Base-by-base conservation (phyloP, 2,888 invertebrate genomes). In the Julus scanicus region DNA sequence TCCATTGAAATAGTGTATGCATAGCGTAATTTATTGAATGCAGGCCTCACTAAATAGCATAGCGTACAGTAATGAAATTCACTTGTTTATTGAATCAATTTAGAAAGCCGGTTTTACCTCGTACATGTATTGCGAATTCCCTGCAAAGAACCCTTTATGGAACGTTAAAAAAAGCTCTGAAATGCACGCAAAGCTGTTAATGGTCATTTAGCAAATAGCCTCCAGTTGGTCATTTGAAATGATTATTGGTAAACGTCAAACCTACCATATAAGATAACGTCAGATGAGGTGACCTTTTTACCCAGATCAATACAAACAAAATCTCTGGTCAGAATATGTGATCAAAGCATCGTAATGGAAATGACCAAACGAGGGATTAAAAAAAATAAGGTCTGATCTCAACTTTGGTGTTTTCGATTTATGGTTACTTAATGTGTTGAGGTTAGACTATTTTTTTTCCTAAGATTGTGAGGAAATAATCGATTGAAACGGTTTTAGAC, bases 31-130 rank as follows among this genome's bases (percentile, higher is more conserved):
- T 15, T 71, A 71, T 71, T 2, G 80, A 80, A 80, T 15, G 37
- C 80, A 80, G 37, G 37, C 3, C 4, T 37, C 37, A 80, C 80
- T 37, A 80, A 80, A 80, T 39, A 80, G 80, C 37, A 39, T 15
- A 11, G 80, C 80, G 80, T 39, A 29, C 29, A 29, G 29, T 29
- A 37, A 37, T 80, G 37, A 80, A 39, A 80, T 80, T 80, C 80
- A 80, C 29, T 80, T 63, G 80, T 80, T 80, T 29, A 80, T 80
- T 39, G 80, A 80, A 37, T 80, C 80, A 80, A 80, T 80, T 80
- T 80, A 15, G 80, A 39, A 80, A 80, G 37, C 80, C 37, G 37
- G 80, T 80, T 39, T 80, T 39, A 1, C 15, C 80, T 37, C 11
- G 37, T 15, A 20, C 63, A 15, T 37, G 29, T 37, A 80, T 80